These are phyloP conservation scores for Chiloscyllium punctatum DNA, from an alignment of 2,797 vertebrate species.

Conservation along the genomic window DNA sequence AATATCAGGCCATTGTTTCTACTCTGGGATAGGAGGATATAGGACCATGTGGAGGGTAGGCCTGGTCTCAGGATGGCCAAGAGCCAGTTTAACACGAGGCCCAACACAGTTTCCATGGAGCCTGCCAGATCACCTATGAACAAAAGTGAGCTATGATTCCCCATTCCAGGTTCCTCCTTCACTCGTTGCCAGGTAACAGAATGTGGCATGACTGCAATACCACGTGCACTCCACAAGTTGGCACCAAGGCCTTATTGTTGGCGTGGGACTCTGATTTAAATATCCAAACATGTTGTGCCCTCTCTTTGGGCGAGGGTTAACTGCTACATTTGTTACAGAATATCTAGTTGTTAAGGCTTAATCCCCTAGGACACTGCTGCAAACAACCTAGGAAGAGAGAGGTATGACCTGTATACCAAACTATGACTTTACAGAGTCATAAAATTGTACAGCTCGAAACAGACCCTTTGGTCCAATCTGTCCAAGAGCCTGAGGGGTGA, in stretches of 20 bases:
- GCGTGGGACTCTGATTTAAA: neutral
- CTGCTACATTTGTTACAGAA: neutral
- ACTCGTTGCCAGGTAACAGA: too few species aligned
- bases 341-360: neutral
- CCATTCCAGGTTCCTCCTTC: neutral
- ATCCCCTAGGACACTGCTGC: neutral
- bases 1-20: neutral
- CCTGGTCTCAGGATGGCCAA: neutral
- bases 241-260: neutral
- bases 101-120: neutral
- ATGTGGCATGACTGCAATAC: neutral
- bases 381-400: neutral
- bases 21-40: neutral
- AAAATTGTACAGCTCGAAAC: too few species aligned
- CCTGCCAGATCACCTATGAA: neutral
- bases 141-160: neutral
- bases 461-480: too few species aligned
- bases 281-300: neutral
- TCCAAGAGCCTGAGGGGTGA: too few species aligned
- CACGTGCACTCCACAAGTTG: neutral
- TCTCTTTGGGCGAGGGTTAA: neutral
- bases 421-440: neutral
- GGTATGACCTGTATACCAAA: neutral
- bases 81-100: neutral
- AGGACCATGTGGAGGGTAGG: too few species aligned